Conservation (phyloP, 2,113 vertebrate genomes). For the Crotalus viridis region DNA sequence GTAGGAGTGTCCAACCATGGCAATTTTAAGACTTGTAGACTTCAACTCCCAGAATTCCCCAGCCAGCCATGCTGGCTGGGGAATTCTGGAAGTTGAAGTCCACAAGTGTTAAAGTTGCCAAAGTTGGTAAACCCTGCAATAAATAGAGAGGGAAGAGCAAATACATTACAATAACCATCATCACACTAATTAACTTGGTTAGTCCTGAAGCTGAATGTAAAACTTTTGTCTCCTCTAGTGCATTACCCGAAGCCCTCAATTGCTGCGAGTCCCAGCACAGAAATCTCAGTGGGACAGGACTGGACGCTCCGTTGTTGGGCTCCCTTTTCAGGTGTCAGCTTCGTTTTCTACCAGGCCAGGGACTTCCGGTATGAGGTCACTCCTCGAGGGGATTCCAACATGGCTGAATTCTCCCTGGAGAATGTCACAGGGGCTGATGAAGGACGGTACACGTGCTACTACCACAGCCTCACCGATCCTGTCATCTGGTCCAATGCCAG, state of each 20-base stretch:
- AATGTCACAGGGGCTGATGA: background rate
- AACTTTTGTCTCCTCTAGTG: background rate
- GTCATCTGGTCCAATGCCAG: conserved; percentile 34
- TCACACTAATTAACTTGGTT: background rate
- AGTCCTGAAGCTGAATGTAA: background rate
- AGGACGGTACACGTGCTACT: conserved; percentile 31
- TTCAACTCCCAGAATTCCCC: background rate
- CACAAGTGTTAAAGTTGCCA: background rate
- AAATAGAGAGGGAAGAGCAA: background rate
- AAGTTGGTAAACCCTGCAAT: background rate
- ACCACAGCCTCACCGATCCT: conserved; percentile 16
- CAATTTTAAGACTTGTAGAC: background rate
- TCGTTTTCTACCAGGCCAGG: conserved; percentile 27
- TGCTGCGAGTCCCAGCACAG: background rate
- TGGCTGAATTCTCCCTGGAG: conserved; percentile 10
- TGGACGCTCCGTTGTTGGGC: conserved; percentile 20
- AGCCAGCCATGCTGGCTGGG: too few species aligned
- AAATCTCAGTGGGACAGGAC: background rate
- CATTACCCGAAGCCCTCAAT: background rate
- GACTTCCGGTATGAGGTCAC: conserved; percentile 13
- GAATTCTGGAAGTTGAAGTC: background rate
- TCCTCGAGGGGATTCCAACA: background rate
- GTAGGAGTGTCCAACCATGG: background rate
- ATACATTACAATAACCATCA: background rate
- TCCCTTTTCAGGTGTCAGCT: background rate